Percentiles rank a stretch among this genome's conserved stretches.
Evolutionary conservation across 2,797 vertebrate species (phyloP).

Genomic region (Poeciliopsis presidionis): DNA sequence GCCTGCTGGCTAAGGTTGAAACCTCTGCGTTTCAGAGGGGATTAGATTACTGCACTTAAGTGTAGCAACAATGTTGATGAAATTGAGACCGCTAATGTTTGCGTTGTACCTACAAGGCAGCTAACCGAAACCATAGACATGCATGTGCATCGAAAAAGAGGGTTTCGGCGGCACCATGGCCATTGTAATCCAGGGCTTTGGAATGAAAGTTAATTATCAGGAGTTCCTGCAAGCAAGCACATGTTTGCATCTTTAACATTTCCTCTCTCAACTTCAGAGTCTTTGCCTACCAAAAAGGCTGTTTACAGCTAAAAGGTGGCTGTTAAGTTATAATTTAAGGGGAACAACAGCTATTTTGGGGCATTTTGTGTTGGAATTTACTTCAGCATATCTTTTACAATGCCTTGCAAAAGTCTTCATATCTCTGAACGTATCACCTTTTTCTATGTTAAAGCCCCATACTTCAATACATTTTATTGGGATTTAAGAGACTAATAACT

Average conservation of each 20-base stretch:
- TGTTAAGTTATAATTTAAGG: conserved; percentile 8
- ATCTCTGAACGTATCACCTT: neutral
- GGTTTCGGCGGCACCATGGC: conserved; percentile 15
- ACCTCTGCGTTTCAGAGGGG: conserved; percentile 75
- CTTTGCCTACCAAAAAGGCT: conserved; percentile 12
- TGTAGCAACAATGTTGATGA: conserved; percentile 81
- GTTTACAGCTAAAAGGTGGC: conserved; percentile 10
- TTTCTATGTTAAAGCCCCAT: neutral
- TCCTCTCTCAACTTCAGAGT: conserved; percentile 16
- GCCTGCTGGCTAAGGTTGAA: conserved; percentile 77
- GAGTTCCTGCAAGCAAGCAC: conserved; percentile 29
- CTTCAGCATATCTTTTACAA: neutral
- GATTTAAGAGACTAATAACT: neutral
- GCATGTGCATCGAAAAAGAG: conserved; percentile 41
- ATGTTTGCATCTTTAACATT: conserved; percentile 37
- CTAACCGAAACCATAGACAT: conserved; percentile 51
- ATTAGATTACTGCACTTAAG: conserved; percentile 84
- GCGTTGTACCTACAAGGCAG: conserved; percentile 80
- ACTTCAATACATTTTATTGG: neutral
- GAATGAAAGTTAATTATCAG: conserved; percentile 38
- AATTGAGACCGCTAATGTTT: conserved; percentile 81
- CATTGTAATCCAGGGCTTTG: conserved; percentile 14
- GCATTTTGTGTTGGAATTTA: neutral
- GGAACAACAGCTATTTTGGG: neutral
- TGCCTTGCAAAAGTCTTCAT: neutral